A percentile compares a stretch with the other conserved stretches of the same genome.
Evolutionary conservation across 1,140 invertebrate genomes (phyloP).

Genomic region (Drosophila elegans): DNA sequence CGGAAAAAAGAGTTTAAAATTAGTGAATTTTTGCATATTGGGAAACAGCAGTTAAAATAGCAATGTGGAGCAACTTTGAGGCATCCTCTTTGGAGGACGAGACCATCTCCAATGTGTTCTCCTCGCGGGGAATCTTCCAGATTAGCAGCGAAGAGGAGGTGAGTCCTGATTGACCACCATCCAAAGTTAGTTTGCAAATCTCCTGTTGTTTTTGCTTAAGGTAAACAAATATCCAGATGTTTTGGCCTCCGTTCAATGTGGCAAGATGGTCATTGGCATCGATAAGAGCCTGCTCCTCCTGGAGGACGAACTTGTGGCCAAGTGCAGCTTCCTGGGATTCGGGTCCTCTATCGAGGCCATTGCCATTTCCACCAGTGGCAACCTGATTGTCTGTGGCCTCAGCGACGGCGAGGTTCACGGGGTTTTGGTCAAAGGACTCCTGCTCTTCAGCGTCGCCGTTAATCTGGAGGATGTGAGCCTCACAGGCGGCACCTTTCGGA

Average conservation of each 20-base stretch:
- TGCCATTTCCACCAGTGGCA: constrained; percentile 67
- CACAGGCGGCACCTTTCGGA: constrained; percentile 51
- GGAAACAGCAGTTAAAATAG: background rate
- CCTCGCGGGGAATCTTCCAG: constrained; percentile 76
- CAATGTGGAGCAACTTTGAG: constrained; percentile 82
- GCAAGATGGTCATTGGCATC: constrained; percentile 76
- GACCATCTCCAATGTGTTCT: constrained; percentile 79
- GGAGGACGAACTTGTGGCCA: constrained; percentile 76
- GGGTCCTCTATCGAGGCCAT: constrained; percentile 70
- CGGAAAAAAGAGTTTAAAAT: constrained; percentile 53
- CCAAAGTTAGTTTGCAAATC: constrained; percentile 8
- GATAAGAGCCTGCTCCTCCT: constrained; percentile 76
- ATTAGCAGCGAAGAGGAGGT: constrained; percentile 74
- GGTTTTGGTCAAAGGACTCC: constrained; percentile 70
- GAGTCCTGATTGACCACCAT: background rate
- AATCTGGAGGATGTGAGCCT: constrained; percentile 68
- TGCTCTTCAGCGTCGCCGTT: constrained; percentile 71
- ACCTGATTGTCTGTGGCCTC: constrained; percentile 76
- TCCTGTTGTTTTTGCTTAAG: constrained; percentile 26
- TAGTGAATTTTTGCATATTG: constrained; percentile 1
- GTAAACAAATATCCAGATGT: constrained; percentile 63
- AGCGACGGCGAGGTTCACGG: constrained; percentile 81
- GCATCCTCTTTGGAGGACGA: constrained; percentile 75
- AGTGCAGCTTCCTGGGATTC: constrained; percentile 73
- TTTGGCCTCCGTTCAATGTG: constrained; percentile 66